Conservation (phyloP, 2,888 invertebrate genomes). For the Megalurothrips usitatus region DNA sequence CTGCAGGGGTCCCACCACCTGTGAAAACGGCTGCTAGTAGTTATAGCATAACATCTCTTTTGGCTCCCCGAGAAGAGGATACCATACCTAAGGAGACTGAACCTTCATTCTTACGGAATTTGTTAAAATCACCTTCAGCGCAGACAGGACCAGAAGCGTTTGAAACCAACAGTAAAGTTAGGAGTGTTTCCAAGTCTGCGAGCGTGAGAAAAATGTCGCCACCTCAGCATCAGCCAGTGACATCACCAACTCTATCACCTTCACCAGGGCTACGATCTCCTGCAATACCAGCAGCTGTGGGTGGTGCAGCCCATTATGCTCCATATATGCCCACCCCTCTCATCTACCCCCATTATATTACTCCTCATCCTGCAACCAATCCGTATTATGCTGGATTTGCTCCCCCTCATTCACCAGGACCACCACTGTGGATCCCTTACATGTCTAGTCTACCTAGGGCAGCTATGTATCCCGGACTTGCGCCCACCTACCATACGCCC, state of each 20-base stretch:
- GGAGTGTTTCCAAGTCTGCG: not conserved
- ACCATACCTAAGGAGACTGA: conserved; percentile 37
- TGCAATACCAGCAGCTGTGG: conserved; percentile 32
- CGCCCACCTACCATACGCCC: conserved; percentile 36
- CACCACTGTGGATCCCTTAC: conserved; percentile 37
- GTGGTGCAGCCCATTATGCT: conserved; percentile 4
- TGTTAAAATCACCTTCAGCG: conserved; percentile 49
- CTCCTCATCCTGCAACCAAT: conserved; percentile 26
- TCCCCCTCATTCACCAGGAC: conserved; percentile 34
- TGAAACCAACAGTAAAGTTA: conserved; percentile 9
- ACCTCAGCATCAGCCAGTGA: conserved; percentile 7
- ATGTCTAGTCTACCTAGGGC: conserved; percentile 38
- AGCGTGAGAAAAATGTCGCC: conserved; percentile 12
- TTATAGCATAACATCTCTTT: conserved; percentile 79
- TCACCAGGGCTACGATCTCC: conserved; percentile 38
- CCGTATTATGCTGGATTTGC: not conserved
- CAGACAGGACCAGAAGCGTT: conserved; percentile 29
- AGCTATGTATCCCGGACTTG: conserved; percentile 30
- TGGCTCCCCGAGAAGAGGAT: conserved; percentile 56
- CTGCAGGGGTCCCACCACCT: not conserved
- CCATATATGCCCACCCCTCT: conserved; percentile 30
- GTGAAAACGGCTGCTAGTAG: conserved; percentile 52
- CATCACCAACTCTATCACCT: conserved; percentile 45
- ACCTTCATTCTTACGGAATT: conserved; percentile 43
- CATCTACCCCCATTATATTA: conserved; percentile 31